Conservation (phyloP, 2,888 invertebrate genomes). For the Cephalotes varians region DNA sequence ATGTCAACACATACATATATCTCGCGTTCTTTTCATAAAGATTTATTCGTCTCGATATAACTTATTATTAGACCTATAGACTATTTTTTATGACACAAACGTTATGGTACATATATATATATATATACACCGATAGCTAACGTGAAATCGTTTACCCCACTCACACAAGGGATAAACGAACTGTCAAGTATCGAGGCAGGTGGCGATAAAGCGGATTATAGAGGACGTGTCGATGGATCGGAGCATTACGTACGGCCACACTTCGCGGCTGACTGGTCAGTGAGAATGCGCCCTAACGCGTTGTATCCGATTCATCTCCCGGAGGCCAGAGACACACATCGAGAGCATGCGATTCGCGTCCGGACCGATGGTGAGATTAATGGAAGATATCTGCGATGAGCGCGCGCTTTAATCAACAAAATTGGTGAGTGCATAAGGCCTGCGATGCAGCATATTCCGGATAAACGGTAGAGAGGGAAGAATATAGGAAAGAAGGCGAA, state of each 20-base stretch:
- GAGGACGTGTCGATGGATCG: slow-evolving; percentile 78
- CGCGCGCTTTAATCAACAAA: slow-evolving; percentile 76
- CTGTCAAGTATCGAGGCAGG: slow-evolving; percentile 59
- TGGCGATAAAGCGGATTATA: slow-evolving; percentile 78
- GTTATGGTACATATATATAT: neutral
- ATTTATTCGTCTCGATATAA: neutral
- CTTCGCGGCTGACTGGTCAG: slow-evolving; percentile 79
- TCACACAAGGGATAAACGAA: slow-evolving; percentile 28
- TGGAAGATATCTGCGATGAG: slow-evolving; percentile 75
- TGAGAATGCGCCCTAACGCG: slow-evolving; percentile 79
- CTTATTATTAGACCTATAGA: neutral
- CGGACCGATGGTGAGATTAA: slow-evolving; percentile 75
- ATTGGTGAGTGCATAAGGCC: slow-evolving; percentile 64
- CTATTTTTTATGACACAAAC: neutral
- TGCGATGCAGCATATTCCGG: slow-evolving; percentile 35
- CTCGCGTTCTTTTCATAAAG: neutral
- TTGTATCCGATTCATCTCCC: slow-evolving; percentile 77
- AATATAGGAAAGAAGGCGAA: neutral
- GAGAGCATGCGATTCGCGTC: slow-evolving; percentile 72
- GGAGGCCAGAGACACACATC: slow-evolving; percentile 74
- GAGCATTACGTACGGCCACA: slow-evolving; percentile 76
- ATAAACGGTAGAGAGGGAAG: neutral
- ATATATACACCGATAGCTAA: neutral
- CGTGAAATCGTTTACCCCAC: neutral
- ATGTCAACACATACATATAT: neutral